Evolutionary conservation across 2,797 vertebrate genomes (phyloP).

Genomic region (Dicrostonyx torquatus): DNA sequence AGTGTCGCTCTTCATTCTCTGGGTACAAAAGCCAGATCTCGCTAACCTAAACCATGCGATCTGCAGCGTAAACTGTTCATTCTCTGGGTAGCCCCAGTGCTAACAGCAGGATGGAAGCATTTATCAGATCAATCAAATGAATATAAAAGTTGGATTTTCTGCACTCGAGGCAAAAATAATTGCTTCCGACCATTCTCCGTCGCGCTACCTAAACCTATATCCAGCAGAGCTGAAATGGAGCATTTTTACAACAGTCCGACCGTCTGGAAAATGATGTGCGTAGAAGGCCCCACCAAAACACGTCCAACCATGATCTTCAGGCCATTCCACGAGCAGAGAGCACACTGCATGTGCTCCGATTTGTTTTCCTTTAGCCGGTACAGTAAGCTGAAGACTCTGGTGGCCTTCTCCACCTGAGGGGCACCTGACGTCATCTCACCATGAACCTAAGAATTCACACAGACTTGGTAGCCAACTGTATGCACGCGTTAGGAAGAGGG

Average conservation of each 20-base stretch:
- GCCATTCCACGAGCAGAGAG: neutral
- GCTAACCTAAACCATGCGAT: neutral
- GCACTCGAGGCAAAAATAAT: conserved; percentile 30
- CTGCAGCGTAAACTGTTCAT: neutral
- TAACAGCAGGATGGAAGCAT: conserved; percentile 2
- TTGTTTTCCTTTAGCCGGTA: neutral
- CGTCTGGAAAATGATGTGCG: conserved; percentile 6
- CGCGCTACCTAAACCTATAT: neutral
- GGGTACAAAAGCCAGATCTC: conserved; percentile 5
- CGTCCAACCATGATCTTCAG: neutral
- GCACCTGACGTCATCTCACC: neutral
- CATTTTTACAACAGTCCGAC: neutral
- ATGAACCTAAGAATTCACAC: neutral
- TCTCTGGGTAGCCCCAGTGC: neutral
- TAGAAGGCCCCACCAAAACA: neutral
- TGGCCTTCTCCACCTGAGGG: neutral
- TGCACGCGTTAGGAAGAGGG: neutral
- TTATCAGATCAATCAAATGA: conserved; percentile 7
- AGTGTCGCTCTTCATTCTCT: neutral
- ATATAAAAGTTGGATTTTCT: conserved; percentile 37
- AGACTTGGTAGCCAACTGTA: neutral
- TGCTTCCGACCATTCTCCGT: neutral
- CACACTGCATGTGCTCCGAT: neutral
- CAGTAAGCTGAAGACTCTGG: neutral
- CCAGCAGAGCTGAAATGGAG: neutral